phyloP scores from a whole-genome alignment of 2,797 vertebrate species.

The Heteromormyrus szaboi region DNA sequence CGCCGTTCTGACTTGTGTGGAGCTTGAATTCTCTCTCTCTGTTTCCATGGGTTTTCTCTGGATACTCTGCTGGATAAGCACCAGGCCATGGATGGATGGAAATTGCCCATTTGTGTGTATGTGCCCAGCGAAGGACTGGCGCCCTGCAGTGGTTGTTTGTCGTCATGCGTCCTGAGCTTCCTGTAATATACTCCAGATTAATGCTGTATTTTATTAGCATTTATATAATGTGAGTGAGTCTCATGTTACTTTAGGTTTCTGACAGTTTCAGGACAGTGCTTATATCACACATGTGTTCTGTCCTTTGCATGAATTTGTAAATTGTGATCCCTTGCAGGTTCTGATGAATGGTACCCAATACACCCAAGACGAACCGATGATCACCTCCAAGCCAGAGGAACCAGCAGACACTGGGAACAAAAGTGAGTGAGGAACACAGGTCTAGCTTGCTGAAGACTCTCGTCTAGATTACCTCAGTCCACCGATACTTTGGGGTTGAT shows the following conservation, averaged over 20 bases:
- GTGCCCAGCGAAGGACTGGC: not conserved
- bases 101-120: not conserved
- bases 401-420: not conserved
- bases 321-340: constrained; percentile 13
- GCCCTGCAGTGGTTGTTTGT: not conserved
- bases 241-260: not conserved
- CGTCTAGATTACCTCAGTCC: not conserved
- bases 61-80: not conserved
- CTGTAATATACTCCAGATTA: not conserved
- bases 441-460: not conserved
- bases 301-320: not conserved
- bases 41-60: not conserved
- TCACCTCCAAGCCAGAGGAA: constrained; percentile 18
- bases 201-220: not conserved
- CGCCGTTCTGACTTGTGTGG: not conserved
- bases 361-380: constrained; percentile 26
- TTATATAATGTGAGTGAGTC: not conserved
- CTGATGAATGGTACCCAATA: constrained; percentile 22
- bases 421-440: constrained; percentile 7
- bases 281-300: not conserved
- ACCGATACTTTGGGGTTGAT: constrained; percentile 24
- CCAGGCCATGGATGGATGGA: not conserved
- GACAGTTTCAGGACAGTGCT: not conserved
- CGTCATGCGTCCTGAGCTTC: not conserved
- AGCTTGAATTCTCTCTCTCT: not conserved